Evolutionary conservation across 2,888 invertebrate genomes (phyloP).

Genomic region (Sarcophaga rosellei): DNA sequence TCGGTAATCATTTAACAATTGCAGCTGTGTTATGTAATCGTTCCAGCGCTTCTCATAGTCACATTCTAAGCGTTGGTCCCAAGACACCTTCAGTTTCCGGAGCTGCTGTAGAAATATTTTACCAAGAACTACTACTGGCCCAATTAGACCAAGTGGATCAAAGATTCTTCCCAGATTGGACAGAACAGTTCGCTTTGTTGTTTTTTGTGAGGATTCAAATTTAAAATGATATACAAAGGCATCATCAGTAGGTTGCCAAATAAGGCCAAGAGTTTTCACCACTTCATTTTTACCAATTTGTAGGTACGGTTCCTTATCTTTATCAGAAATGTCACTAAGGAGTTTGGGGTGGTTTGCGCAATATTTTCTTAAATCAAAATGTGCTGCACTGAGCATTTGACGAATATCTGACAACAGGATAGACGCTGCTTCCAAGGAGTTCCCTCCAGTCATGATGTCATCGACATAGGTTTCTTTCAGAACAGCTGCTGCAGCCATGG

Average conservation of each 20-base stretch:
- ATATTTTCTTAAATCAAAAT: constrained; percentile 65
- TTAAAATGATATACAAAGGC: no score
- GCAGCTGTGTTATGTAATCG: no score
- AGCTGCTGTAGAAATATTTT: no score
- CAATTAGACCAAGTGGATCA: no score
- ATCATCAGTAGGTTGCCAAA: constrained; percentile 50
- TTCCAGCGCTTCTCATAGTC: no score
- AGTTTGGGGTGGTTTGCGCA: constrained; percentile 41
- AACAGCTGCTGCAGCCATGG: no score
- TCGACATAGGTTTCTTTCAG: no score
- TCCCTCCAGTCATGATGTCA: constrained; percentile 62
- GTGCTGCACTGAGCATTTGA: constrained; percentile 32
- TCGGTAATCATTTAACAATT: no score
- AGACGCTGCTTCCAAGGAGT: constrained; percentile 49
- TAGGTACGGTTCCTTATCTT: constrained; percentile 30
- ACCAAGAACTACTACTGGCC: no score
- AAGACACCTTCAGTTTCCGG: no score
- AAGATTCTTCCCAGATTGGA: constrained; percentile 39
- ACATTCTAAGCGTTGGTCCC: no score
- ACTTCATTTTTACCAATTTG: constrained; percentile 30
- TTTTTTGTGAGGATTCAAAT: constrained; percentile 7
- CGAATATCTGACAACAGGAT: constrained; percentile 44
- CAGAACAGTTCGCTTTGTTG: constrained; percentile 39
- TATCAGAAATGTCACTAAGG: constrained; percentile 9
- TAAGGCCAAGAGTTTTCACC: constrained; percentile 54